Conservation (phyloP, 2,113 vertebrate genomes). For the Tetrax tetrax region DNA sequence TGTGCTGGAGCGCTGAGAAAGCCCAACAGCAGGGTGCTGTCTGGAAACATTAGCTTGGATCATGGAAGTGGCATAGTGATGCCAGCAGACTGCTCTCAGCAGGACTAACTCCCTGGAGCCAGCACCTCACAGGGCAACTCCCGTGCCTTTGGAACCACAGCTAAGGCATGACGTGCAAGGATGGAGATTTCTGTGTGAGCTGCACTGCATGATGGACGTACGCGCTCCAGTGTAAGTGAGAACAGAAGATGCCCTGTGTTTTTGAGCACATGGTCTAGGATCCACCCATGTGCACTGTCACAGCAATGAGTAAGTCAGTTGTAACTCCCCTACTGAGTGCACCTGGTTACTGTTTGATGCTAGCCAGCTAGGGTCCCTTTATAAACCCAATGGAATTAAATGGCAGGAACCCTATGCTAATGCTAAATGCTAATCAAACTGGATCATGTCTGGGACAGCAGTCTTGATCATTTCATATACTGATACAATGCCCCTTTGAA, state of each 20-base stretch:
- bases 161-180: background rate
- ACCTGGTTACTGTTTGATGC: background rate
- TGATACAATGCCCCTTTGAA: background rate
- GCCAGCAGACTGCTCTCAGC: slow-evolving; percentile 6
- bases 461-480: background rate
- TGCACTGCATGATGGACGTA: background rate
- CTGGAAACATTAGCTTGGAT: background rate
- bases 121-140: background rate
- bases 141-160: background rate
- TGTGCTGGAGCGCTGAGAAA: background rate
- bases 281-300: background rate
- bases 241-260: background rate
- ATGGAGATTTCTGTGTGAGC: background rate
- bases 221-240: background rate
- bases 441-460: background rate
- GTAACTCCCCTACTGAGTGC: background rate
- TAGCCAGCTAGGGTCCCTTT: background rate
- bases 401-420: background rate
- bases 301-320: background rate
- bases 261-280: background rate
- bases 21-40: background rate
- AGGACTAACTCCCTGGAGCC: background rate
- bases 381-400: background rate
- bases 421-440: background rate
- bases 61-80: background rate